Conservation (phyloP, 2,797 vertebrate genomes). For the Lepilemur septentrionalis region DNA sequence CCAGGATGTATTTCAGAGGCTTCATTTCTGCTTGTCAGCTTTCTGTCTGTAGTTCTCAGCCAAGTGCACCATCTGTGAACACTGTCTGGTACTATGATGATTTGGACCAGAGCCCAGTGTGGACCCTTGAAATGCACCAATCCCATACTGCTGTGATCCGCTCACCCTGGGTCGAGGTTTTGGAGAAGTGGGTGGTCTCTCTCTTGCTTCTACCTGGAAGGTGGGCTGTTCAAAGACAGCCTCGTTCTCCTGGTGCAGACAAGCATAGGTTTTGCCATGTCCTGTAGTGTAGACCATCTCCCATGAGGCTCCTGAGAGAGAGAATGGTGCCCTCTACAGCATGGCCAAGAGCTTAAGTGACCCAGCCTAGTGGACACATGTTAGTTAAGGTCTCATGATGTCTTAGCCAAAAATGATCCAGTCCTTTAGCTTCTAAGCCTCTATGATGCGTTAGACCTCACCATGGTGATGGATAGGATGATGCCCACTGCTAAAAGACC, state of each 20-base stretch:
- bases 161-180: background rate
- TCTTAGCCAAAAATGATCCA: background rate
- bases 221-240: background rate
- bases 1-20: background rate
- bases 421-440: background rate
- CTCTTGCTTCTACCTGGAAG: background rate
- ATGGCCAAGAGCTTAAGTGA: background rate
- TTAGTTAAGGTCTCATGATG: background rate
- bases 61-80: background rate
- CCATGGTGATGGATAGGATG: background rate
- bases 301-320: background rate
- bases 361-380: background rate
- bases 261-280: background rate
- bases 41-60: background rate
- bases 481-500: background rate
- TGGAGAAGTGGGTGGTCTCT: background rate
- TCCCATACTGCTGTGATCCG: background rate
- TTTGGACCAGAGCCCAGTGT: background rate
- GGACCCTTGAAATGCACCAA: background rate
- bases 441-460: background rate
- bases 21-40: background rate
- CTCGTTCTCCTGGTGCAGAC: background rate
- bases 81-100: background rate
- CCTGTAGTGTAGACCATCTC: background rate
- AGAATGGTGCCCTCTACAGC: no score